Base-by-base conservation (phyloP, 2,888 invertebrate genomes). In the Sesia bembeciformis region DNA sequence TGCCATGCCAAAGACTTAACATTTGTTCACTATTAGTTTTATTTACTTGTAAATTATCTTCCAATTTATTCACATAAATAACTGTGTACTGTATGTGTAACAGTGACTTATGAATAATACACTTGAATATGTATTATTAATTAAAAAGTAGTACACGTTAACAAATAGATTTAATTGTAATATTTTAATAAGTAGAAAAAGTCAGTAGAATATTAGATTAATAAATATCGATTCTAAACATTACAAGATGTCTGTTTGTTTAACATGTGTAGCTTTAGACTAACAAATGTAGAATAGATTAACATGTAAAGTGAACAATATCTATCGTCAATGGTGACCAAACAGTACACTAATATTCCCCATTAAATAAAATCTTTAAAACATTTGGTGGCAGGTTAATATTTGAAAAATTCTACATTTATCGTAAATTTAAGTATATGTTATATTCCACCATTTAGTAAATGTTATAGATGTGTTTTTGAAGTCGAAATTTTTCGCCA, bases 201-300 rank as follows among this genome's bases (percentile, higher is more conserved):
- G 74, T 69, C 81, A 67, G 84, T 87, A 88, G 86, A 64, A 62
- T 69, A 8, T 78, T 87, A 88, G 86, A 80, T 79, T 87, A 89
- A 89, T 89, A 89, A 89, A 89, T 76, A 77, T 84, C 81, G 84
- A 86, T 86, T 85, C 75, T 84, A 78, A 83, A 81, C 83, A 84
- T 80, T 83, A 80, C 73, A 84, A 84, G 75, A 77, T 74, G 88
- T 88, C 81, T 89, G 88, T 88, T 88, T 89, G 86, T 88, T 88
- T 89, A 89, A 89, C 89, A 89, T 89, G 88, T 88, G 84, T 88
- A 89, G 89, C 73, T 67, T 70, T 88, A 89, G 87, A 88, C 86
- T 89, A 88, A 89, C 87, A 84, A 79, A 52, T 78, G 84, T 89
- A 89, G 89, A 81, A 72, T 88, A 88, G 85, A 81, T 82, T 86